Conservation (phyloP, 2,113 vertebrate species). For the Nannospalax galili region DNA sequence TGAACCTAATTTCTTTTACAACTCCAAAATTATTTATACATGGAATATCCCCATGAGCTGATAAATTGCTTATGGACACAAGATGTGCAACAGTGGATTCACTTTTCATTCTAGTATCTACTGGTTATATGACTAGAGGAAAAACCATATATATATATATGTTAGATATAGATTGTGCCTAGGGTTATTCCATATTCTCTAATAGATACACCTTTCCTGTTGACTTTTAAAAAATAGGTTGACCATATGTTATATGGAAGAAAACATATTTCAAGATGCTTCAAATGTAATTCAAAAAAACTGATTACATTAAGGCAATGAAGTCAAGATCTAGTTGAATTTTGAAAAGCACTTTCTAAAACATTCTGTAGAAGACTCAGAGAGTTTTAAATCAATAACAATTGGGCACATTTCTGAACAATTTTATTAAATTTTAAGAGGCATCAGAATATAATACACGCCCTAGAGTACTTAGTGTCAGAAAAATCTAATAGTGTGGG, state of each 20-base stretch:
- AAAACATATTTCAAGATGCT: conserved; percentile 49
- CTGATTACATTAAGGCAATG: neutral
- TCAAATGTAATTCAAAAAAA: conserved; percentile 39
- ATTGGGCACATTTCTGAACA: neutral
- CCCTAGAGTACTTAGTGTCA: neutral
- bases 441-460: neutral
- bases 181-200: conserved; percentile 11
- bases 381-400: neutral
- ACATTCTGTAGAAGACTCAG: conserved; percentile 5
- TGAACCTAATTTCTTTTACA: conserved; percentile 15
- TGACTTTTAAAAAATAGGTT: conserved; percentile 60
- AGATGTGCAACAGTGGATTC: neutral
- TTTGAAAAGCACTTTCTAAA: neutral
- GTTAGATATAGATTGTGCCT: conserved; percentile 63
- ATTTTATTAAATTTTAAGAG: neutral
- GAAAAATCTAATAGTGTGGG: neutral
- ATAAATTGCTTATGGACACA: neutral
- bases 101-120: conserved; percentile 65
- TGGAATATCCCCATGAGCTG: neutral
- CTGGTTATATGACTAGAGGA: conserved; percentile 55
- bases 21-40: conserved; percentile 42
- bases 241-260: conserved; percentile 12
- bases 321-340: neutral
- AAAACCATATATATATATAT: neutral
- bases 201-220: neutral